Conservation (phyloP, 2,113 vertebrate genomes). For the Neodontobutis hainanensis region DNA sequence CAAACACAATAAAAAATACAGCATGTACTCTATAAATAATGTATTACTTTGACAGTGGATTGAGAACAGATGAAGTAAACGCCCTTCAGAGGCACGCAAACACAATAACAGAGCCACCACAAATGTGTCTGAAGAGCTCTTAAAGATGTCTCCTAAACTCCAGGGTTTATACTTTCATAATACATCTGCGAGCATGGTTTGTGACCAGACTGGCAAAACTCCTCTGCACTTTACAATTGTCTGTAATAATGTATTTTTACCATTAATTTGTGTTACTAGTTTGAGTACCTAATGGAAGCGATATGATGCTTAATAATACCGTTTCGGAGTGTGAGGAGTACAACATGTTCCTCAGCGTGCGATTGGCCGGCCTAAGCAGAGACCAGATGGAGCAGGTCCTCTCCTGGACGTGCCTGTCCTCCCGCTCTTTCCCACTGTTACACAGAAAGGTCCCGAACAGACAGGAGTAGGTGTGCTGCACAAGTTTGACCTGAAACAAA, state of each 20-base stretch:
- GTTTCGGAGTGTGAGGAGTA: constrained; percentile 95
- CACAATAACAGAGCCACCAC: constrained; percentile 18
- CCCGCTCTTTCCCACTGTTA: constrained; percentile 95
- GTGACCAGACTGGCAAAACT: too few species aligned
- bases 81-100: constrained; percentile 9
- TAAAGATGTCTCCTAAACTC: background rate
- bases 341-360: constrained; percentile 94
- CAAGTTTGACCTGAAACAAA: constrained; percentile 89
- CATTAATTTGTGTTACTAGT: too few species aligned
- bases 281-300: background rate
- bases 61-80: constrained; percentile 17
- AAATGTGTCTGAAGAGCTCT: constrained; percentile 3
- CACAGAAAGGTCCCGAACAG: constrained; percentile 99
- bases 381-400: constrained; percentile 97
- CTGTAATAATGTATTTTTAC: background rate
- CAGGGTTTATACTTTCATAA: background rate
- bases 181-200: background rate
- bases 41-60: background rate
- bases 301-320: constrained; percentile 73
- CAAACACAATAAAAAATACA: background rate
- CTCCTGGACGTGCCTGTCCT: constrained; percentile 91
- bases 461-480: constrained; percentile 98
- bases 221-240: too few species aligned
- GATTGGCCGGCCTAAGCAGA: constrained; percentile 91
- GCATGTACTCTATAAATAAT: background rate